Evolutionary conservation across 2,888 invertebrate genomes (phyloP).

Genomic region (Hypsopygia costalis): DNA sequence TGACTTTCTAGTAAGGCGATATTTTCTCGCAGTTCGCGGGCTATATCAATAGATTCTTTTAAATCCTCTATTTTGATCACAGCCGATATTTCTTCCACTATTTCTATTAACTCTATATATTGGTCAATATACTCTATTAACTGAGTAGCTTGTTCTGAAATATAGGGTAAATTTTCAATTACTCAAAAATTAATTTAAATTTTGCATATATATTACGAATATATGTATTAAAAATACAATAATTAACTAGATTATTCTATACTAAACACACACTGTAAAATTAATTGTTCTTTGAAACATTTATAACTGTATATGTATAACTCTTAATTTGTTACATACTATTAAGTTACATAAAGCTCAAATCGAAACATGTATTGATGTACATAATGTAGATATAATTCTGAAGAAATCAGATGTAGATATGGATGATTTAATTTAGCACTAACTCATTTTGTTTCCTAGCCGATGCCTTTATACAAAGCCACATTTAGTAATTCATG

Average conservation of each 20-base stretch:
- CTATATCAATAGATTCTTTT: slow-evolving; percentile 43
- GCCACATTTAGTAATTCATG: not conserved
- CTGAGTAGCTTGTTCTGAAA: slow-evolving; percentile 44
- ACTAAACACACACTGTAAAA: too few species aligned
- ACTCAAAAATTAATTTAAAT: too few species aligned
- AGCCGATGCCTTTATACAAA: not conserved
- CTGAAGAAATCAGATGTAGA: too few species aligned
- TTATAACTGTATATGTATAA: too few species aligned
- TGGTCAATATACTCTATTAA: slow-evolving; percentile 51
- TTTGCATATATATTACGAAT: too few species aligned
- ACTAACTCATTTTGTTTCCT: too few species aligned
- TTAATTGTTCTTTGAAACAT: too few species aligned
- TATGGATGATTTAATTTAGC: too few species aligned
- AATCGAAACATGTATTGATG: too few species aligned
- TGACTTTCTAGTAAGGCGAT: slow-evolving; percentile 23
- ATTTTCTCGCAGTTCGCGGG: slow-evolving; percentile 45
- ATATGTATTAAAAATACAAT: not conserved
- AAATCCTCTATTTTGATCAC: slow-evolving; percentile 44
- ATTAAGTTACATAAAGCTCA: too few species aligned
- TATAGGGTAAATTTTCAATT: not conserved
- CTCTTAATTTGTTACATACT: too few species aligned
- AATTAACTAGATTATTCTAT: not conserved
- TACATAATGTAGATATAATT: too few species aligned
- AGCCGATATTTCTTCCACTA: slow-evolving; percentile 53
- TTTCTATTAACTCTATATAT: slow-evolving; percentile 56